Base-by-base conservation (phyloP, 1,140 invertebrate species). In the Megathymus violae region DNA sequence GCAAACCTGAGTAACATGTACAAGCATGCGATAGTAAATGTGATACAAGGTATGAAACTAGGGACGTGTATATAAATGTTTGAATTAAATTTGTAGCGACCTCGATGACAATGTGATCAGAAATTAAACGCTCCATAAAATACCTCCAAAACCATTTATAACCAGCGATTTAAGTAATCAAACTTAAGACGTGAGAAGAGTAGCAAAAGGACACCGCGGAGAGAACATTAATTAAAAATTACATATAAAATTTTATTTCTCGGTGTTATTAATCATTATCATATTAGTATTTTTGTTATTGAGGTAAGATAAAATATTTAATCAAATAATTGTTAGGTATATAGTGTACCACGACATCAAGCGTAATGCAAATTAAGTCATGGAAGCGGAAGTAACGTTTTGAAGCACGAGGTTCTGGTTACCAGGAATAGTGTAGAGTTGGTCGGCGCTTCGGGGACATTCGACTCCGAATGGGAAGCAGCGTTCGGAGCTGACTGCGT, bases 381-480 rank as follows among this genome's bases (percentile, higher is more conserved):
- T 61, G 19, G 68, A 83, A 88, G 83, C 83, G 61, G 74, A 78
- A 74, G 58, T 62, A 74, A 75, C 31, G 58, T 65, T 56, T 74
- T 62, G 46, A 69, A 75, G 64, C 73, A 56, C 66, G 69, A 73
- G 65, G 62, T 62, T 62, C 71, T 64, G 72, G 71, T 90, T 93
- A 93, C 92, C 92, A 80, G 92, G 92, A 75, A 92, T 90, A 77
- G 91, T 93, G 89, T 93, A 93, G 64, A 93, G 92, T 81, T 92
- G 92, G 76, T 93, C 92, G 71, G 89, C 80, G 62, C 77, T 85
- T 69, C 89, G 82, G 41, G 89, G 74, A 60, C 81, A 86, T 65
- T 91, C 89, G 61, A 86, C 83, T 67, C 91, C 92, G 88, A 93
- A 94, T 78, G 93, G 92, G 81, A 90, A 92, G 85, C 92, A 92